Base-by-base conservation (phyloP, 2,113 vertebrate genomes). In the Illadopsis cleaveri region DNA sequence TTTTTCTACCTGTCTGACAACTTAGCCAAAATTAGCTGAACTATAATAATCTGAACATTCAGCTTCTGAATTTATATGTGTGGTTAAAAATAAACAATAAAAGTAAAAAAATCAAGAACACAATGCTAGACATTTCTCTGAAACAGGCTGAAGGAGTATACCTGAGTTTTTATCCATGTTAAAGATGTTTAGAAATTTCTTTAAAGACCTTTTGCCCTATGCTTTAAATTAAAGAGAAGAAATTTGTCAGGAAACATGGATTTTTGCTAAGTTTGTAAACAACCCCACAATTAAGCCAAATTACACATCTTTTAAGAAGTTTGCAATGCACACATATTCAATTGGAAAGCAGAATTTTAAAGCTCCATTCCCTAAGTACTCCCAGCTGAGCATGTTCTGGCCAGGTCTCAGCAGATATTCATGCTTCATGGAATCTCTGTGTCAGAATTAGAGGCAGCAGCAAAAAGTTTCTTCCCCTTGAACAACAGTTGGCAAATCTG, bases 401-500 rank as follows among this genome's bases (percentile, higher is more conserved):
- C 21, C 38, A 51, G 35, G 7, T 50, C 35, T 79, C 16, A 82
- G 56, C 25, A 75, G 35, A 66, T 68, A 51, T 28, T 65, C 11
- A 15, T 58, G 25, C 10, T 12, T 21, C 24, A 20, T 20, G 5
- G 19, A 47, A 48, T 9, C 33, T 71, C 21, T 60, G 5, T 45
- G 11, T 35, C 69, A 64, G 62, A 90, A 66, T 31, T 79, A 20
- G 5, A 66, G n/a, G 38, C 0, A 2, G 10, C 9, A 71, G 33
- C 4, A 69, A 69, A 86, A 72, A 3, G 7, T 12, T 44, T 53
- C 5, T 25, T 76, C 16, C 12, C 69, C 19, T 50, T 47, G 28
- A 83, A n/a, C 8, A 82, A 35, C 2, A 3, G 12, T 50, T 0
- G 0, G 21, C 15, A 44, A 33, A 17, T 15, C 10, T 45, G 1